Base-by-base conservation (phyloP, 2,888 invertebrate species). In the Pyrrhia umbra region DNA sequence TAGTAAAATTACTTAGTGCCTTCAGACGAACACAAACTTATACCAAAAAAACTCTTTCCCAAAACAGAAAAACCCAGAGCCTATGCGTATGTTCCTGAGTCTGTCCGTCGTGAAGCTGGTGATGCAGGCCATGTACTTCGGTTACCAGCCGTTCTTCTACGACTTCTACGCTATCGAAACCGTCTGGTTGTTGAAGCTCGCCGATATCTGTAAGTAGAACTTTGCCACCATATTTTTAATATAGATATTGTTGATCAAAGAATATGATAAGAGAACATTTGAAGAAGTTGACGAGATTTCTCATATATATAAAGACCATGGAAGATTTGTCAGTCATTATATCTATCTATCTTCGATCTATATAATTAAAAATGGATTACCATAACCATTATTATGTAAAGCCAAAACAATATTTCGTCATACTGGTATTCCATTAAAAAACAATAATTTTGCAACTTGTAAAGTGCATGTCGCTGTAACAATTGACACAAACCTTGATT, bases 61-160 rank as follows among this genome's bases (percentile, higher is more conserved):
- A 30, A 30, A 13, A 2, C 85, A 92, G 92, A 88, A 82, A 86
- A 85, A 92, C 43, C 85, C 88, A 0, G 88, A 89, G 25, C 84
- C 87, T 0, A 91, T 92, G 87, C 81, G 87, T 0, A 85, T 89
- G 85, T 92, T 92, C 85, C 85, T 88, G 67, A 87, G 85, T 25
- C 62, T 92, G 5, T 87, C 87, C 0, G 72, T 88, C 0, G 82
- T 92, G 25, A 92, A 92, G 69, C 62, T 91, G 15, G 71, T 87
- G 2, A 83, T 91, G 69, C 90, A 92, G 60, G 59, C 90, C 2
- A 75, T 92, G 74, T 89, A 89, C 64, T 83, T 91, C 49, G 85
- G 84, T 0, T 90, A 89, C 74, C 86, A 87, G 45, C 88, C 90
- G 0, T 81, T 78, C 16, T 79, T 81, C 52, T 71, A 77, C 27